Conservation (phyloP, 2,888 invertebrate species). For the Ceramica pisi region DNA sequence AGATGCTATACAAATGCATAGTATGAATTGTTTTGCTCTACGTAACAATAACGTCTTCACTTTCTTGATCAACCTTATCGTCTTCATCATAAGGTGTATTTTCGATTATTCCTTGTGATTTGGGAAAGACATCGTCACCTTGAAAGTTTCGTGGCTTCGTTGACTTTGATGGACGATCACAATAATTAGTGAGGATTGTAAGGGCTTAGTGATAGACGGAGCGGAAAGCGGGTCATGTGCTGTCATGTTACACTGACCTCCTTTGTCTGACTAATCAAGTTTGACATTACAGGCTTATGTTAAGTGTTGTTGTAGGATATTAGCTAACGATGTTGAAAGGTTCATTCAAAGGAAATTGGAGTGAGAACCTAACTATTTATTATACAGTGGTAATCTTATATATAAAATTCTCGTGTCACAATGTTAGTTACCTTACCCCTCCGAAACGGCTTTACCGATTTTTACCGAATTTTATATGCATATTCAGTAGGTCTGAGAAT, state of each 20-base stretch:
- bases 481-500: too few species aligned
- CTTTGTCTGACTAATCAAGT: conserved; percentile 1
- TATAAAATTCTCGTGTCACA: too few species aligned
- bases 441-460: too few species aligned
- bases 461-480: too few species aligned
- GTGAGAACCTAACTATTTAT: not conserved
- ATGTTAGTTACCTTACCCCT: too few species aligned
- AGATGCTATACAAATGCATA: conserved; percentile 80
- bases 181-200: conserved; percentile 74
- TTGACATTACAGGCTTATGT: conserved; percentile 7
- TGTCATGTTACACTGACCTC: not conserved
- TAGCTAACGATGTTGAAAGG: not conserved
- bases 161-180: conserved; percentile 80
- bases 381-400: too few species aligned
- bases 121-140: conserved; percentile 70
- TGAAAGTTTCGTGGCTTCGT: conserved; percentile 77
- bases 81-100: conserved; percentile 33
- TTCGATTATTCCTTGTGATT: conserved; percentile 44
- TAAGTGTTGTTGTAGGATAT: not conserved
- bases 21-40: conserved; percentile 58
- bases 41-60: conserved; percentile 27
- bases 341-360: not conserved
- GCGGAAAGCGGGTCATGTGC: conserved; percentile 45
- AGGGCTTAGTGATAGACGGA: conserved; percentile 48
- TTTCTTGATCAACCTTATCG: conserved; percentile 20